A percentile compares a stretch with the other conserved stretches of the same genome.
Conservation (phyloP, 2,797 vertebrate genomes). For the Agapornis canus region DNA sequence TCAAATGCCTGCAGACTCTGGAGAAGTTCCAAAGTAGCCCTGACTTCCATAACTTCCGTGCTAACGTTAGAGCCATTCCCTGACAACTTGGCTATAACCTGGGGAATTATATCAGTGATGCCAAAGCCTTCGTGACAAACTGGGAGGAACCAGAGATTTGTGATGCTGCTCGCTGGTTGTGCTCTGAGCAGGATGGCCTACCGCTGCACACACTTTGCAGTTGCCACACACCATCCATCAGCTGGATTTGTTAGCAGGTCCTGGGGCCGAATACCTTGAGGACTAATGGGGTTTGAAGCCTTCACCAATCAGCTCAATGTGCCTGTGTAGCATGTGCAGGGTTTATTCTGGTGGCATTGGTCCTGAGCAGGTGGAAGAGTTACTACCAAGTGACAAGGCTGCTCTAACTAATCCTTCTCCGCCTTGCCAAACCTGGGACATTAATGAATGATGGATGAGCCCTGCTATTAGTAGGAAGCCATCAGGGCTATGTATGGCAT, state of each 20-base stretch:
- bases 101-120: conserved; percentile 11
- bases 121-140: conserved; percentile 24
- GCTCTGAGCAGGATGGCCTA: not conserved
- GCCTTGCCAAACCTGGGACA: not conserved
- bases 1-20: conserved; percentile 44
- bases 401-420: not conserved
- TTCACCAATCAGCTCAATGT: not conserved
- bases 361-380: not conserved
- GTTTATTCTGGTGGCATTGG: not conserved
- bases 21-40: conserved; percentile 42
- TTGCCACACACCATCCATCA: not conserved
- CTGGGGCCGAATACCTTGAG: not conserved
- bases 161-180: not conserved
- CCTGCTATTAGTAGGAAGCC: not conserved
- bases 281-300: not conserved
- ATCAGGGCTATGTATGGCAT: not conserved
- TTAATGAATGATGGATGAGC: rapidly evolving
- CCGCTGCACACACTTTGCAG: not conserved
- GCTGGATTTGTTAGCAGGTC: not conserved
- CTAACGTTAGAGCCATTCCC: conserved; percentile 11
- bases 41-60: not conserved
- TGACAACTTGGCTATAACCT: conserved; percentile 23
- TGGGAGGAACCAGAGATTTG: conserved; percentile 14
- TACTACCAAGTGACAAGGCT: not conserved
- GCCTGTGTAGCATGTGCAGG: not conserved